A percentile compares a stretch with the other conserved stretches of the same genome.
phyloP scores from a whole-genome alignment of 92 coral and sea anemone genomes.

The Chrysogorgia sp. region DNA sequence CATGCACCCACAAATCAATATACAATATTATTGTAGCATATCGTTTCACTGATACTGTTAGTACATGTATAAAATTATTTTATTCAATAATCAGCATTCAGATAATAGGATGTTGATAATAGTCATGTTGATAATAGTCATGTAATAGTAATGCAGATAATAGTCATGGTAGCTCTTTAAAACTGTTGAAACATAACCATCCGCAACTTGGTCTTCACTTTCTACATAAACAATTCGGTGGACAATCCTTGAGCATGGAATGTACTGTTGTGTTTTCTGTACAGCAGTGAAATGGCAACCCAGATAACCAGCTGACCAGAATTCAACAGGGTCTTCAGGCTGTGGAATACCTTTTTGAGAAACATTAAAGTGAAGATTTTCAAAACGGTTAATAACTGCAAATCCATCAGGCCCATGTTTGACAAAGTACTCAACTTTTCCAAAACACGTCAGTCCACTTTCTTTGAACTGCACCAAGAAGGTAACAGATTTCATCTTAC shows the following conservation, averaged over 20 bases:
- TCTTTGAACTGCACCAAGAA: conserved; percentile 49
- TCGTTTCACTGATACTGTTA: no score
- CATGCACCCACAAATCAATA: no score
- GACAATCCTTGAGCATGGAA: conserved; percentile 46
- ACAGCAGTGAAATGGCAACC: conserved; percentile 62
- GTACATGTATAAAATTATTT: no score
- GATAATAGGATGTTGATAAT: no score
- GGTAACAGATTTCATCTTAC: conserved; percentile 61
- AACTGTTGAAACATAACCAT: conserved; percentile 69
- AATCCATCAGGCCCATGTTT: conserved; percentile 51
- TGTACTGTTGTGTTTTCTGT: conserved; percentile 53
- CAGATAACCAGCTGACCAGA: conserved; percentile 52
- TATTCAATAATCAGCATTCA: no score
- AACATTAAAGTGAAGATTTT: conserved; percentile 54
- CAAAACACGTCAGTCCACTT: conserved; percentile 34
- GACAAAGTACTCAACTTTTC: conserved; percentile 61
- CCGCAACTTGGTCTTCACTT: conserved; percentile 48
- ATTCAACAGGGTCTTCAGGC: conserved; percentile 63
- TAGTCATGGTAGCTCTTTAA: conserved; percentile 73
- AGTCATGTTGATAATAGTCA: no score
- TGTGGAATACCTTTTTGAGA: conserved; percentile 49
- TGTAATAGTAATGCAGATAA: no score
- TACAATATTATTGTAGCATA: no score
- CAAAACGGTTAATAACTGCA: conserved; percentile 53
- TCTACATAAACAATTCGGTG: conserved; percentile 56